Evolutionary conservation across 35 echinoderm and acorn worm genomes (phyloP).

Genomic region (Amphiura filiformis): DNA sequence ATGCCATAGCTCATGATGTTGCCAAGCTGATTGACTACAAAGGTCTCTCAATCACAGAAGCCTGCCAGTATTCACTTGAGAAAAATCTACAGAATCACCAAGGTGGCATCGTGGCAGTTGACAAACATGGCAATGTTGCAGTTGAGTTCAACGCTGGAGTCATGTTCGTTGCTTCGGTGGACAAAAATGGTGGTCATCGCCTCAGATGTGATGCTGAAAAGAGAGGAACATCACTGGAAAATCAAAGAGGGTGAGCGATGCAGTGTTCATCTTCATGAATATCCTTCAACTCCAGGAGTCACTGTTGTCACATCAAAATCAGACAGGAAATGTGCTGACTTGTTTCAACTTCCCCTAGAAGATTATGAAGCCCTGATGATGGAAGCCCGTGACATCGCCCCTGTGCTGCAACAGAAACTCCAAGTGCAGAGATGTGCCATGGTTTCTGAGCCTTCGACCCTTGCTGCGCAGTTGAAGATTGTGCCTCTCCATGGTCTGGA

Average conservation of each 20-base stretch:
- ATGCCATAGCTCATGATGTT: too few relatives aligned
- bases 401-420: not conserved
- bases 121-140: too few relatives aligned
- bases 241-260: not conserved
- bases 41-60: too few relatives aligned
- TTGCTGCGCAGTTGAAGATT: not conserved
- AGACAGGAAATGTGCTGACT: not conserved
- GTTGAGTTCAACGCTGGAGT: too few relatives aligned
- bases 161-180: too few relatives aligned
- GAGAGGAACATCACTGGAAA: not conserved
- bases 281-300: not conserved
- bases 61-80: too few relatives aligned
- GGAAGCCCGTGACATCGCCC: not conserved
- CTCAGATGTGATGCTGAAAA: too few relatives aligned
- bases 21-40: too few relatives aligned
- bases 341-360: not conserved
- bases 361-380: not conserved
- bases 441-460: not conserved
- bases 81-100: too few relatives aligned
- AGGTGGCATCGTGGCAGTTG: too few relatives aligned
- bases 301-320: not conserved
- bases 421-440: not conserved
- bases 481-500: not conserved
- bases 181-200: too few relatives aligned
- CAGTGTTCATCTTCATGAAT: not conserved